Percentiles rank a stretch among this genome's conserved stretches.
Conservation (phyloP, 2,797 vertebrate species). For the Phaenicophaeus curvirostris region DNA sequence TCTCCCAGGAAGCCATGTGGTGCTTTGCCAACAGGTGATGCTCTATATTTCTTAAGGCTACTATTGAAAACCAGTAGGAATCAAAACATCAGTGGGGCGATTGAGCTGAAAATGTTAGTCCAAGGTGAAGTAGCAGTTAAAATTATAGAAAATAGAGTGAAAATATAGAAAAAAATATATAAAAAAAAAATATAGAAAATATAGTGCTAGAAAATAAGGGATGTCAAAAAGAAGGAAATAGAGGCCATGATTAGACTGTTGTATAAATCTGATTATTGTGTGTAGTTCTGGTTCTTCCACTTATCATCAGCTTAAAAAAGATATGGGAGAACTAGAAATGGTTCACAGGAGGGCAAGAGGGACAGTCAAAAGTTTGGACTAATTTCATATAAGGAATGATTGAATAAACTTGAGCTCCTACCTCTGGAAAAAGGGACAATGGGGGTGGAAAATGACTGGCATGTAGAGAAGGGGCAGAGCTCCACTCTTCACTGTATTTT, state of each 20-base stretch:
- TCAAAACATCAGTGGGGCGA: neutral
- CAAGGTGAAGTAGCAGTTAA: neutral
- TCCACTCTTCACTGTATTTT: neutral
- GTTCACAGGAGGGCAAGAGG: neutral
- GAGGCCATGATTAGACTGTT: neutral
- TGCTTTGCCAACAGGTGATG: neutral
- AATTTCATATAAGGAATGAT: neutral
- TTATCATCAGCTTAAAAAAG: neutral
- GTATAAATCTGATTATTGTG: neutral
- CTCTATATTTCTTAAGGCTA: neutral
- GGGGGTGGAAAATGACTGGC: neutral
- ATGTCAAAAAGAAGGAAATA: neutral
- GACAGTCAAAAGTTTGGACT: neutral
- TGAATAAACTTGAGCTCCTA: neutral
- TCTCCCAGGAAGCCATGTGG: neutral
- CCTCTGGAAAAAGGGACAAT: neutral
- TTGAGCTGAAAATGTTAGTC: neutral
- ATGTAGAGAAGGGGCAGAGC: neutral
- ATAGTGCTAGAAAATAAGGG: neutral
- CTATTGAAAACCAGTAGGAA: neutral
- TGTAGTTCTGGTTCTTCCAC: neutral
- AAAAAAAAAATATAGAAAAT: neutral
- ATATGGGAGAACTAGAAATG: neutral
- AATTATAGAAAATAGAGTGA: neutral
- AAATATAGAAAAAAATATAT: neutral